phyloP scores from a whole-genome alignment of 1,140 invertebrate genomes.

The Teleopsis dalmanni region DNA sequence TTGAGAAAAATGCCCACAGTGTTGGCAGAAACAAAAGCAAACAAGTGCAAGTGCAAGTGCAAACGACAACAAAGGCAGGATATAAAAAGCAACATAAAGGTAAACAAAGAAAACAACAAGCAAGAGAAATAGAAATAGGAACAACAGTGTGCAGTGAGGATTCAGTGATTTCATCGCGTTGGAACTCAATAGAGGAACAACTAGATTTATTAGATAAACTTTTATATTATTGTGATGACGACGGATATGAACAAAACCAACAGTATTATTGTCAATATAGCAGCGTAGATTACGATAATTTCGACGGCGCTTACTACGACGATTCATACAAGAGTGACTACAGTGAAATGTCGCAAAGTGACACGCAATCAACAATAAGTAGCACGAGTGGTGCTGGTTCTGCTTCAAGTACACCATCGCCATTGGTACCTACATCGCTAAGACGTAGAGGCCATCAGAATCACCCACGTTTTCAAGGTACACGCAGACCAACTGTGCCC shows the following conservation, averaged over 20 bases:
- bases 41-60: constrained; percentile 2
- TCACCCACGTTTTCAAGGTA: constrained; percentile 56
- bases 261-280: not conserved
- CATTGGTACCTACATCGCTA: constrained; percentile 48
- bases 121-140: not conserved
- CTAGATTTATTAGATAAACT: constrained; percentile 34
- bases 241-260: not conserved
- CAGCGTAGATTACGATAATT: constrained; percentile 12
- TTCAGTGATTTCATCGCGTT: constrained; percentile 30
- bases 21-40: not conserved
- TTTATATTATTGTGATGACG: constrained; percentile 34
- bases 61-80: constrained; percentile 13
- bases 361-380: constrained; percentile 9
- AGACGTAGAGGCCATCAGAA: constrained; percentile 71
- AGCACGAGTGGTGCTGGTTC: constrained; percentile 3
- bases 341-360: constrained; percentile 6
- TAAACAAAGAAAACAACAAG: constrained; percentile 7
- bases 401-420: constrained; percentile 26
- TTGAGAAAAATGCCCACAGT: constrained; percentile 9
- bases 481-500: constrained; percentile 39
- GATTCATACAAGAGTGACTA: constrained; percentile 3
- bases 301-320: constrained; percentile 17
- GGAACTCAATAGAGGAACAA: constrained; percentile 38
- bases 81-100: constrained; percentile 6
- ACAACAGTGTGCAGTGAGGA: constrained; percentile 7